A percentile compares a stretch with the other conserved stretches of the same genome.
These are phyloP conservation scores for Hemiprocne comata DNA, from an alignment of 2,113 vertebrate species.

Conservation along the genomic window DNA sequence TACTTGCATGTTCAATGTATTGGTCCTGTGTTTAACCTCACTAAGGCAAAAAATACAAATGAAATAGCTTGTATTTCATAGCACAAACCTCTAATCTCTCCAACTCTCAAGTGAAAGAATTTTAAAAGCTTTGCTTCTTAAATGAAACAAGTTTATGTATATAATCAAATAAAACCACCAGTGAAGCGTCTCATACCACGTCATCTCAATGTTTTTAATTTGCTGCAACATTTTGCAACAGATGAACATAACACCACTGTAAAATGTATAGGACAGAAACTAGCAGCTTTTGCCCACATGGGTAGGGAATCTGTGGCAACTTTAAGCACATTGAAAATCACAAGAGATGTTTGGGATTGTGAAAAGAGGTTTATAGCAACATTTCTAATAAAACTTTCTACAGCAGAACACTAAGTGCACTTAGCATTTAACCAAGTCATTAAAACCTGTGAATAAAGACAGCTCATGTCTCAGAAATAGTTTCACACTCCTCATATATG, in stretches of 20 bases:
- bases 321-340: background rate
- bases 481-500: background rate
- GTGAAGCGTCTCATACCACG: background rate
- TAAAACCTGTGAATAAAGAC: background rate
- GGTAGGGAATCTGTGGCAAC: background rate
- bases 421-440: background rate
- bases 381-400: background rate
- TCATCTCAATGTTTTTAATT: background rate
- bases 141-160: background rate
- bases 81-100: background rate
- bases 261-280: background rate
- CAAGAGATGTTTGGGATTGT: background rate
- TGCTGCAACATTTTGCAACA: background rate
- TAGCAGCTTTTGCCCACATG: background rate
- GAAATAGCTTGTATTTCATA: background rate
- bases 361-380: background rate
- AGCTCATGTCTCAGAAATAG: background rate
- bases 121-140: background rate
- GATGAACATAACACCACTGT: background rate
- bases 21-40: background rate
- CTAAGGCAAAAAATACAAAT: background rate
- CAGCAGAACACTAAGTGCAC: background rate
- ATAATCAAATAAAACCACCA: background rate
- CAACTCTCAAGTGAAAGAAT: background rate
- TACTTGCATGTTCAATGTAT: accelerated